These are phyloP conservation scores for Apoda limacodes DNA, from an alignment of 2,888 invertebrate species.

Conservation along the genomic window DNA sequence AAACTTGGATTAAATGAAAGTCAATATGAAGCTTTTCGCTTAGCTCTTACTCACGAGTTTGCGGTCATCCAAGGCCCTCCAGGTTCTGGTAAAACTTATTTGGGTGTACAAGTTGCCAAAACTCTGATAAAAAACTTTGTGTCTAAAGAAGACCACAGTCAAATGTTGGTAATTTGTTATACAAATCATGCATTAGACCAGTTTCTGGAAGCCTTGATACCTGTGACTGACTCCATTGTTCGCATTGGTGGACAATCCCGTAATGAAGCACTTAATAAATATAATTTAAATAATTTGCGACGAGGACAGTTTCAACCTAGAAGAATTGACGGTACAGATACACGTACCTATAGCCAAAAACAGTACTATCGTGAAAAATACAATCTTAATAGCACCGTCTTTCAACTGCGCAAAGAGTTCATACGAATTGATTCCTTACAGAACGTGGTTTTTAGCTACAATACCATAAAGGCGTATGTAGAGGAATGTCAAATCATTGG, in stretches of 20 bases:
- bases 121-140: not conserved
- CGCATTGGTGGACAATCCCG: slow-evolving; percentile 78
- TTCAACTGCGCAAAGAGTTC: slow-evolving; percentile 26
- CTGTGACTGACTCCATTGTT: slow-evolving; percentile 69
- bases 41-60: slow-evolving; percentile 72
- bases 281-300: slow-evolving; percentile 52
- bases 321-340: too few species aligned
- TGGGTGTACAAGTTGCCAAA: slow-evolving; percentile 74
- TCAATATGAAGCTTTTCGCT: slow-evolving; percentile 69
- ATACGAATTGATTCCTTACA: slow-evolving; percentile 29
- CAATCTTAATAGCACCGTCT: slow-evolving; percentile 23
- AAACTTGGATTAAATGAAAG: slow-evolving; percentile 62
- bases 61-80: slow-evolving; percentile 81
- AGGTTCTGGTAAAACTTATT: slow-evolving; percentile 80
- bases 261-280: slow-evolving; percentile 46
- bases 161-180: slow-evolving; percentile 81
- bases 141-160: slow-evolving; percentile 24
- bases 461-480: slow-evolving; percentile 17
- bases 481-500: slow-evolving; percentile 23
- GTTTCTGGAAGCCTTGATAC: slow-evolving; percentile 77
- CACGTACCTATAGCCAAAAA: slow-evolving; percentile 13
- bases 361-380: slow-evolving; percentile 28
- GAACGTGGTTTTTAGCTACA: slow-evolving; percentile 30
- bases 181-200: slow-evolving; percentile 91
- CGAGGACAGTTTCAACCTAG: too few species aligned